Evolutionary conservation across 1,140 invertebrate species (phyloP), one percentile per base, ranked within the genome.

Genomic region (Lepidotrigona ventralis): DNA sequence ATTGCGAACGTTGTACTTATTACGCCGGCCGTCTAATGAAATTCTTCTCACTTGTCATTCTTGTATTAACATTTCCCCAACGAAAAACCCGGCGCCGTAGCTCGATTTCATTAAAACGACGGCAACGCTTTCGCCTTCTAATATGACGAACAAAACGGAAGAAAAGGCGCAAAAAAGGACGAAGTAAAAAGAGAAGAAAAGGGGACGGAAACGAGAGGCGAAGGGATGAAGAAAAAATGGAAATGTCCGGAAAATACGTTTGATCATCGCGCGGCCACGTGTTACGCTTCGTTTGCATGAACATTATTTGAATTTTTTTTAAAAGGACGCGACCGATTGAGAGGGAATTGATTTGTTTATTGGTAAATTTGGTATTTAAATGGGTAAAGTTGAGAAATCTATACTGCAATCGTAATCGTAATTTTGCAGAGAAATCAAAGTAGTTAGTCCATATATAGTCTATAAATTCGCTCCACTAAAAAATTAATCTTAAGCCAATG

Each of bases 1-100:
- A 77, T 78, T 29, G 76, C 63, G 63, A 26, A 21, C 51, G 29
- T 78, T 78, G 51, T 78, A 78, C 63, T 78, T 78, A 78, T 78
- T 78, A 78, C 76, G 51, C 19, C 21, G 19, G 26, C 51, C 63
- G 63, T 68, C 76, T 78, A 78, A 78, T 78, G 76, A 78, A 78
- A 78, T 78, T 78, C 76, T 78, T 78, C 76, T 78, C 76, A 78
- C 76, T 78, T 78, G 76, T 78, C 76, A 68, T 78, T 78, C 63
- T 68, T 78, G 76, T 78, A 78, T 78, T 78, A 78, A 78, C 76
- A 78, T 78, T 78, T 78, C 39, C 54, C 63, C 76, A 29, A 54
- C 63, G 76, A 68, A 78, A 70, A 68, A n/a, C 39, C 21, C 29
- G 5, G 21, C 21, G 26, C 12, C 54, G 12, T 33, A 26, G 63